Evolutionary conservation across 2,113 vertebrate genomes (phyloP).

Genomic region (Xiphophorus couchianus): DNA sequence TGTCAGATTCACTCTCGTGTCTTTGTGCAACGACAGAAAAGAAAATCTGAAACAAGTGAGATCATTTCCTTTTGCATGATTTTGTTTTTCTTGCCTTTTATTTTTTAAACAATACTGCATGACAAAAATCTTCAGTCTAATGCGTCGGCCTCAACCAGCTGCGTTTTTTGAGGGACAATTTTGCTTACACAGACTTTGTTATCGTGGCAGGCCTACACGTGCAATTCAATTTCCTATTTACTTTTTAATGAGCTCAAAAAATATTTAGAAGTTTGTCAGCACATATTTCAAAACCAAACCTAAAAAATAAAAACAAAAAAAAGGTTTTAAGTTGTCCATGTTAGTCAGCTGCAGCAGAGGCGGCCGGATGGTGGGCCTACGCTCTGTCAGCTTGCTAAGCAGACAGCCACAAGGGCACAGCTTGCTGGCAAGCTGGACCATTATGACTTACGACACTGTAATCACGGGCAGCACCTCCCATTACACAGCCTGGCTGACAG

Average conservation of each 20-base stretch:
- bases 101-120: no score
- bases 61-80: no score
- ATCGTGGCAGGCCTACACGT: no score
- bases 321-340: slow-evolving; percentile 11
- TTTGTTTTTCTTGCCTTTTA: no score
- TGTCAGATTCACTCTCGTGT: no score
- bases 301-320: slow-evolving; percentile 23
- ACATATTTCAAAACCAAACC: slow-evolving; percentile 29
- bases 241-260: slow-evolving; percentile 23
- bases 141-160: no score
- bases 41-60: no score
- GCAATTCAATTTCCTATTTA: slow-evolving; percentile 11
- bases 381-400: slow-evolving; percentile 41
- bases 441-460: slow-evolving; percentile 80
- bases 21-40: no score
- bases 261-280: slow-evolving; percentile 7
- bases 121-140: no score
- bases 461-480: slow-evolving; percentile 77
- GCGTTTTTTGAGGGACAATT: no score
- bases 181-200: no score
- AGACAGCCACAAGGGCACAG: slow-evolving; percentile 55
- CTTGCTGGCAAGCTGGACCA: slow-evolving; percentile 58
- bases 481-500: slow-evolving; percentile 75
- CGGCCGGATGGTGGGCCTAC: slow-evolving; percentile 5
- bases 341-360: slow-evolving; percentile 24